Base-by-base conservation (phyloP, 2,113 vertebrate genomes). In the Hippocampus guttulatus region DNA sequence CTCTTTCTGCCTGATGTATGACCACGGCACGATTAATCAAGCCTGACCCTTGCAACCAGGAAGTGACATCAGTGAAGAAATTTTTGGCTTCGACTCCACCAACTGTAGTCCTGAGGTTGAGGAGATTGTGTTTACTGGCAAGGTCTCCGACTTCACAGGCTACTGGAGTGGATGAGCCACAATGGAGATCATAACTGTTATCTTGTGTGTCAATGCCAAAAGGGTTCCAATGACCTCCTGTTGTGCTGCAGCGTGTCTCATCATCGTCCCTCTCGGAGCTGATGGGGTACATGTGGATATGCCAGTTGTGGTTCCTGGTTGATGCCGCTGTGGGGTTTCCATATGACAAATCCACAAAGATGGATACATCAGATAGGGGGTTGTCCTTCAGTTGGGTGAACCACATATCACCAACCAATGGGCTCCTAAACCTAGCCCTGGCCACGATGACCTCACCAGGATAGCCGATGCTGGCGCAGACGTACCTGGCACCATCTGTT, bases 121-220 rank as follows among this genome's bases (percentile, higher is more conserved):
- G 60, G 21, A 87, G 51, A 9, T 51, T 63, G 71, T 89, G 85
- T 80, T 92, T 94, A 2, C 41, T 58, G 10, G 91, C 61, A 11
- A 92, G 73, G 78, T 94, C 93, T 65, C 92, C 93, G 10, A 84
- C 81, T 71, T 94, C 93, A 55, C 93, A 94, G 63, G 89, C 77
- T 0, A 93, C 80, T 5, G 92, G 92, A 21, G 57, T 82, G 20
- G 79, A 68, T 0, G 89, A 79, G 27, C 65, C 58, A 70, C 93
- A 94, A 64, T 88, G 67, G 1, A 64, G 40, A 2, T 5, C 45
- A 33, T 94, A 94, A 73, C 77, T 91, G 20, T 14, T 71, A 20
- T 84, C 76, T 1, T 0, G 61, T 55, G 80, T 85, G 75, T 80
- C 70, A 15, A 93, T 63, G 6, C 81, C 67, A 61, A 77, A 90